phyloP scores from a whole-genome alignment of 2,113 vertebrate genomes.

The Ciconia maguari region DNA sequence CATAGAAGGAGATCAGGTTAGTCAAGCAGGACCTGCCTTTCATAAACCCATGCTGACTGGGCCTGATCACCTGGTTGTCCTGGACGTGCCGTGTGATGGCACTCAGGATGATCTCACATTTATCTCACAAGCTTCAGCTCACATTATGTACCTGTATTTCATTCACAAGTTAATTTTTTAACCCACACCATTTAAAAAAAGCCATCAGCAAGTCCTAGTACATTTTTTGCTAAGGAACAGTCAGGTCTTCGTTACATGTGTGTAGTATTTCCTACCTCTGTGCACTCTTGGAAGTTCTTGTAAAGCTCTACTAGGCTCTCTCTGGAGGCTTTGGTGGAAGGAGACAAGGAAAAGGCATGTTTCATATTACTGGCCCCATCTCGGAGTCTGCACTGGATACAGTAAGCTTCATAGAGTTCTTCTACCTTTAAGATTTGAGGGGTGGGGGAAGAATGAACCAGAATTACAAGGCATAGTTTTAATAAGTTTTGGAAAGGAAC shows the following conservation, averaged over 20 bases:
- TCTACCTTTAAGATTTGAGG: constrained; percentile 80
- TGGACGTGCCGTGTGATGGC: too few relatives aligned
- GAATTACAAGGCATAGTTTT: not conserved
- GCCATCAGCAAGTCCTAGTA: not conserved
- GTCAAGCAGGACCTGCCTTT: too few relatives aligned
- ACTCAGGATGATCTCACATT: not conserved
- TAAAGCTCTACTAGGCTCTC: constrained; percentile 91
- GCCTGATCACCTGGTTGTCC: too few relatives aligned
- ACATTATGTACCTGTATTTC: not conserved
- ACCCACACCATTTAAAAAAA: not conserved
- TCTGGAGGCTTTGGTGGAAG: constrained; percentile 85
- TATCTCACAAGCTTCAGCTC: not conserved
- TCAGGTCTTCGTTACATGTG: rapidly evolving
- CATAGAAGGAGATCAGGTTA: too few relatives aligned
- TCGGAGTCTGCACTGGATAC: constrained; percentile 89
- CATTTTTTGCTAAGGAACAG: not conserved
- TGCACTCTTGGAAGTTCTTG: constrained; percentile 87
- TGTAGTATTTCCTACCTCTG: constrained; percentile 78
- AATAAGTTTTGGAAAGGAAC: not conserved
- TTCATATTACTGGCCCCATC: constrained; percentile 93
- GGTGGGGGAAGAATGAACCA: not conserved
- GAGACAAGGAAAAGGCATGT: constrained; percentile 85
- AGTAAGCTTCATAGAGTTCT: constrained; percentile 93
- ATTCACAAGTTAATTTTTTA: not conserved
- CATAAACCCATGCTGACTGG: too few relatives aligned